Evolutionary conservation across 2,888 invertebrate species (phyloP), one percentile per base, ranked within the genome.

Genomic region (Cecidostiba fungosa): DNA sequence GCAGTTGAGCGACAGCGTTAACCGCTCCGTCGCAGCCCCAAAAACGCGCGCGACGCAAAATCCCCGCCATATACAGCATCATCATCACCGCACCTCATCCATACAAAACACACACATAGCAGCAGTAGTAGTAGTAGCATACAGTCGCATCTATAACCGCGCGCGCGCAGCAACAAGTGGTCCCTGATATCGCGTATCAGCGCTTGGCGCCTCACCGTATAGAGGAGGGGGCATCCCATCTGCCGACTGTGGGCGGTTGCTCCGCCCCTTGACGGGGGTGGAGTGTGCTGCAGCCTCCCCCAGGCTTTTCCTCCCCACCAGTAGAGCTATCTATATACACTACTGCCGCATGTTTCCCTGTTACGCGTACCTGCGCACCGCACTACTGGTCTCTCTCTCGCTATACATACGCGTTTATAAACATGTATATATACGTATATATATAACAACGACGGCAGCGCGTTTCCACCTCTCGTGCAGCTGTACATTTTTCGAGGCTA

Each of bases 241-340:
- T 36, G 69, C 14, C 16, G 14, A n/a, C 26, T 50, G 91, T 91
- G 90, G 90, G 91, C 91, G 91, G 90, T 90, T 89, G 90, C 92
- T 92, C 93, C 93, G 93, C 93, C 92, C 90, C 90, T 89, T 16
- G 19, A 5, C 88, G 88, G 89, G 91, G 92, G 92, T 91, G 92
- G 92, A 91, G 91, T 91, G 90, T 88, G 88, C 89, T 88, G 88
- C 89, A 89, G 85, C 87, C 86, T 12, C 62, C 47, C 32, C 50
- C 81, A 16, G 16, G 69, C 54, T 19, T 23, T 43, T 85, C 89
- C 89, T 90, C 90, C 89, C 88, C 87, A 80, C 87, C 87, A 89
- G n/a, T 14, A 47, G 59, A 54, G 8, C 76, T 81, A 66, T 86
- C 87, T 82, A 70, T 50, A 8, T 10, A 10, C 12, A 36, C 79